phyloP scores from a whole-genome alignment of 92 coral and sea anemone genomes.

The Epizoanthus fatuus region DNA sequence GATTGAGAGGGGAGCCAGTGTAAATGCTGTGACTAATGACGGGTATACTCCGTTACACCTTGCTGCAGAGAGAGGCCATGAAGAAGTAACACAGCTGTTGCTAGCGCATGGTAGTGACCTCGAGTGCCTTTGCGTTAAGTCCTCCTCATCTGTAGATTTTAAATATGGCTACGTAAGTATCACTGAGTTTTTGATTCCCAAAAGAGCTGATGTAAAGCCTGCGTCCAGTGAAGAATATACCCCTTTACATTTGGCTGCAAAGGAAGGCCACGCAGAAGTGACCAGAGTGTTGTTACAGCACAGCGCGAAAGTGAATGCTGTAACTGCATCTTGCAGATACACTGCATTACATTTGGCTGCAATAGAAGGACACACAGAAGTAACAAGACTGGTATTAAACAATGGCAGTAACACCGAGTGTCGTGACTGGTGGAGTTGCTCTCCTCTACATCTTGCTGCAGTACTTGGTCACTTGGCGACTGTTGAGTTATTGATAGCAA shows the following conservation, averaged over 20 bases:
- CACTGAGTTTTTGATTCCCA: too few relatives aligned
- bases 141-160: too few relatives aligned
- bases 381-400: background rate
- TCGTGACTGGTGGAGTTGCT: background rate
- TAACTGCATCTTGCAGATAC: background rate
- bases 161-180: too few relatives aligned
- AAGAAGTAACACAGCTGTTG: too few relatives aligned
- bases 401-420: background rate
- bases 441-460: conserved; percentile 31
- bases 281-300: too few relatives aligned
- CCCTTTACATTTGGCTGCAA: too few relatives aligned
- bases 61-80: too few relatives aligned
- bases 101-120: too few relatives aligned
- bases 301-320: background rate
- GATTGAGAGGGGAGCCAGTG: background rate
- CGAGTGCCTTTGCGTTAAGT: too few relatives aligned
- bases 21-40: background rate
- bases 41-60: background rate
- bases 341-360: conserved; percentile 4
- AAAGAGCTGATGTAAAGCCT: too few relatives aligned
- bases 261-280: too few relatives aligned
- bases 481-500: background rate
- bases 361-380: background rate
- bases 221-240: too few relatives aligned
- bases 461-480: background rate